A percentile compares a stretch with the other conserved stretches of the same genome.
Conservation (phyloP, 2,113 vertebrate genomes). For the Sphyrna mokarran region DNA sequence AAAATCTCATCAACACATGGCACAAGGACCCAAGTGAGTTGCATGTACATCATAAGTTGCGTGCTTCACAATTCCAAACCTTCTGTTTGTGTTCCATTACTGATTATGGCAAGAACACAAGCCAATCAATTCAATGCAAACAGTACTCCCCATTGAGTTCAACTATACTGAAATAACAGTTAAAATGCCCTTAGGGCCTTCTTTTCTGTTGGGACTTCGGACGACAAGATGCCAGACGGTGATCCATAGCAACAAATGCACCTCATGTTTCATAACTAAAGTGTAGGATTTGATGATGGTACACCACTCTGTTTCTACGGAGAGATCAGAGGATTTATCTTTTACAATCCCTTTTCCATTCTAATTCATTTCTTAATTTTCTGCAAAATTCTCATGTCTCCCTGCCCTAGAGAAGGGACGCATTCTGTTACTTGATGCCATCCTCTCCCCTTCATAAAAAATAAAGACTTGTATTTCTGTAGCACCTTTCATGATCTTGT, state of each 20-base stretch:
- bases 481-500: background rate
- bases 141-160: background rate
- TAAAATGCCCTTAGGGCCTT: background rate
- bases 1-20: background rate
- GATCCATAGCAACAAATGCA: background rate
- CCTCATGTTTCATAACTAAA: background rate
- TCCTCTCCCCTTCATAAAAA: background rate
- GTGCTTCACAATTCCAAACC: background rate
- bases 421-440: background rate
- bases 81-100: background rate
- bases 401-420: background rate
- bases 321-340: background rate
- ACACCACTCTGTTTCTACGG: background rate
- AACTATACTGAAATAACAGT: background rate
- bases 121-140: conserved; percentile 2
- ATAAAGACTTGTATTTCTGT: background rate
- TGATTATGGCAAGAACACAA: background rate
- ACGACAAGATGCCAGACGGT: background rate
- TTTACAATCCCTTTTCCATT: background rate
- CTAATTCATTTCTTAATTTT: background rate
- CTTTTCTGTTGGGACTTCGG: background rate
- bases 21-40: background rate
- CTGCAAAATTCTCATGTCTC: background rate
- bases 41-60: background rate
- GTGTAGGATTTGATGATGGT: too few relatives aligned